phyloP scores from a whole-genome alignment of 92 coral and sea anemone genomes.

The Parazoanthus atlanticus region DNA sequence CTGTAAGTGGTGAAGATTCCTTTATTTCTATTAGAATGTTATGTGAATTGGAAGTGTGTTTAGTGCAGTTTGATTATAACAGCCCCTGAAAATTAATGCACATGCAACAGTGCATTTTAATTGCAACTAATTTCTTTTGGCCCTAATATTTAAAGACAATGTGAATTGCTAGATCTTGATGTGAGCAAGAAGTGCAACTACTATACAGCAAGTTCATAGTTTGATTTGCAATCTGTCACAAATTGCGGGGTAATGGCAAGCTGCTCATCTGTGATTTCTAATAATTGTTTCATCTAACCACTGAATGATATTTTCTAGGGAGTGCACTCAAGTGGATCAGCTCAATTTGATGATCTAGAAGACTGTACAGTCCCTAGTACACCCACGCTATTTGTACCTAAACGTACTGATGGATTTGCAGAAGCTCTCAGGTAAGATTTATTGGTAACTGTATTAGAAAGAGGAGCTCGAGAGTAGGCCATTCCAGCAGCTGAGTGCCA shows the following conservation, averaged over 20 bases:
- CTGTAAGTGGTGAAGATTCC: conserved; percentile 52
- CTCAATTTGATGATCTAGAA: conserved; percentile 92
- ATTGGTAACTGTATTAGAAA: neutral
- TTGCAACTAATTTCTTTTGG: too few species aligned
- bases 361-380: conserved; percentile 98
- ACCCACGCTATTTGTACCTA: conserved; percentile 94
- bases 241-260: too few species aligned
- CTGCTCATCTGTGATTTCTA: too few species aligned
- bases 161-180: too few species aligned
- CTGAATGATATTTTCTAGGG: neutral
- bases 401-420: conserved; percentile 96
- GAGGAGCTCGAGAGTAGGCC: neutral
- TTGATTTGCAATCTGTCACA: too few species aligned
- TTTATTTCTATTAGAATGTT: neutral
- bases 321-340: conserved; percentile 70
- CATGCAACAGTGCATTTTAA: too few species aligned
- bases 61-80: neutral
- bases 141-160: too few species aligned
- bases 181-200: too few species aligned
- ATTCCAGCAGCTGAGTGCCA: neutral
- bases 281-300: neutral
- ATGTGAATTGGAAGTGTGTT: neutral
- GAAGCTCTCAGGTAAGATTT: conserved; percentile 85
- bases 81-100: too few species aligned
- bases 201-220: too few species aligned